These are phyloP conservation scores for Cinclus mexicanus DNA, from an alignment of 2,113 vertebrate genomes.

Conservation along the genomic window DNA sequence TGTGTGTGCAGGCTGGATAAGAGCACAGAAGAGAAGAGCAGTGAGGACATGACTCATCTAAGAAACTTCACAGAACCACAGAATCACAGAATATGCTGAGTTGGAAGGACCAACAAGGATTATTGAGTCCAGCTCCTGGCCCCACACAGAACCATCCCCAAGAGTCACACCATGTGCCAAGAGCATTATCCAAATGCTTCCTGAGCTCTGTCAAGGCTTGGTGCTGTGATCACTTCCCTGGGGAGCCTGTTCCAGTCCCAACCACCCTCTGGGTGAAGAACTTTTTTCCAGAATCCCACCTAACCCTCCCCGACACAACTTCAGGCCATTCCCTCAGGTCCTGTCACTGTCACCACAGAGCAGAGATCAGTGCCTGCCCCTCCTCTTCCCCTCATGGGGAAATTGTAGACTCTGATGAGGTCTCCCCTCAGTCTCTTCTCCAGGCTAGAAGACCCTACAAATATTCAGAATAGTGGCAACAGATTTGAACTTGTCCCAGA, in stretches of 20 bases:
- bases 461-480: background rate
- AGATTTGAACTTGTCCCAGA: background rate
- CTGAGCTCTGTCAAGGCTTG: too few relatives aligned
- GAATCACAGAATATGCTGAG: background rate
- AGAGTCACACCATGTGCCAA: background rate
- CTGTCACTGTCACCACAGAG: background rate
- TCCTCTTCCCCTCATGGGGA: background rate
- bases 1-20: background rate
- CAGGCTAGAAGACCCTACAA: background rate
- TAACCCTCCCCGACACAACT: background rate
- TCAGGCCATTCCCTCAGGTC: background rate
- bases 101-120: background rate
- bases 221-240: background rate
- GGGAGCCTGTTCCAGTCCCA: background rate
- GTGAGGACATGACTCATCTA: background rate
- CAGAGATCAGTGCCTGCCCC: background rate
- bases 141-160: rapidly evolving
- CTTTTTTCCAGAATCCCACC: rapidly evolving
- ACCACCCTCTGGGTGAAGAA: rapidly evolving
- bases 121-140: too few relatives aligned
- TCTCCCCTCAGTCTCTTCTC: background rate
- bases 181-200: rapidly evolving
- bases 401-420: background rate
- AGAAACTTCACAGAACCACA: background rate
- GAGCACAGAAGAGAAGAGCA: background rate